Evolutionary conservation across 2,113 vertebrate genomes (phyloP).

Genomic region (Cinclus mexicanus): DNA sequence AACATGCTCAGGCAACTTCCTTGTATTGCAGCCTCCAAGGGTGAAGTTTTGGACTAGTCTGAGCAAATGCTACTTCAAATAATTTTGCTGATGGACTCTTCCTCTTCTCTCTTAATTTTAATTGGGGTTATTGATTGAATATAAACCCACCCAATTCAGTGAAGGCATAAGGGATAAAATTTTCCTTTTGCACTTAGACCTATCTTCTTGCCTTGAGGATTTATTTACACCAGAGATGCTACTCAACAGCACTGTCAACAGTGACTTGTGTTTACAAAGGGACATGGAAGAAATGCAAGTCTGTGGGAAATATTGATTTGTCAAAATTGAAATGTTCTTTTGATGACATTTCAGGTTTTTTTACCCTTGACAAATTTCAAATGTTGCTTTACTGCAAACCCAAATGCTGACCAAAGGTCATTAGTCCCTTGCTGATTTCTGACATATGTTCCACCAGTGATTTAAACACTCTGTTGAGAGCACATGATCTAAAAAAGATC

Average conservation of each 20-base stretch:
- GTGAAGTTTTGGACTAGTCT: background rate
- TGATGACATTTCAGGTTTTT: background rate
- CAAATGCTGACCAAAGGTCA: background rate
- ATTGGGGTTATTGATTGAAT: background rate
- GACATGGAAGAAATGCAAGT: background rate
- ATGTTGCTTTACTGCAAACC: background rate
- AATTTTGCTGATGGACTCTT: background rate
- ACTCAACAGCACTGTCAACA: background rate
- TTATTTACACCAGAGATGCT: background rate
- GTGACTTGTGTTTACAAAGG: constrained; percentile 46
- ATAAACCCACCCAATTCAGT: background rate
- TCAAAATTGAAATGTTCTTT: constrained; percentile 14
- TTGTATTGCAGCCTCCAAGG: background rate
- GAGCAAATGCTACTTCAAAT: background rate
- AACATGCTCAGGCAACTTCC: background rate
- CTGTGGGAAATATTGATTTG: background rate
- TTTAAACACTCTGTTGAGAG: background rate
- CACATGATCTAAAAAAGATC: background rate
- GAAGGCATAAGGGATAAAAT: background rate
- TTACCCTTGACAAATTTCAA: background rate
- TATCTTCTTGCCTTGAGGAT: background rate
- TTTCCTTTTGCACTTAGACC: background rate
- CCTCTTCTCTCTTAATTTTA: background rate
- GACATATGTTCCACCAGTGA: background rate
- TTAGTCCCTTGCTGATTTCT: background rate